These are phyloP conservation scores for Physocephala rufipes DNA, from an alignment of 2,888 invertebrate genomes.

Conservation along the genomic window DNA sequence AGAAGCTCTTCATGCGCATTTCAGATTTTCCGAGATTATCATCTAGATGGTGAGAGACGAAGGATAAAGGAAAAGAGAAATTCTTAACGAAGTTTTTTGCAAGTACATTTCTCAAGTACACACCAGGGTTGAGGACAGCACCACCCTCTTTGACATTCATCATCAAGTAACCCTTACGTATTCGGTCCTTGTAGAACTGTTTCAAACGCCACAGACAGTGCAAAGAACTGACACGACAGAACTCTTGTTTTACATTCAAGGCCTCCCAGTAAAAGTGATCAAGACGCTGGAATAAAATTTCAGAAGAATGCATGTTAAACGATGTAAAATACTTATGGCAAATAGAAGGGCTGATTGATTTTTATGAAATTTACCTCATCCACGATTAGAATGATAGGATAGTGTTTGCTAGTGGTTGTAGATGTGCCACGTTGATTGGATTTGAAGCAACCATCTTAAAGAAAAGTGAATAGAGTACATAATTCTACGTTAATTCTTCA, in stretches of 20 bases:
- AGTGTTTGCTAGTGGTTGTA: constrained; percentile 43
- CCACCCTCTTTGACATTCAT: constrained; percentile 53
- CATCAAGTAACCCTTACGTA: constrained; percentile 57
- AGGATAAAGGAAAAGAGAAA: too few species aligned
- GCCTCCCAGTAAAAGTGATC: constrained; percentile 65
- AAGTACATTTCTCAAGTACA: constrained; percentile 17
- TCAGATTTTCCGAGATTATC: constrained; percentile 66
- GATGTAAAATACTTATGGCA: background rate
- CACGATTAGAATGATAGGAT: constrained; percentile 60
- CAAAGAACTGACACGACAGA: constrained; percentile 61
- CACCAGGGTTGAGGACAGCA: constrained; percentile 61
- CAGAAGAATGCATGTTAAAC: constrained; percentile 24
- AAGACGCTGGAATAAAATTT: constrained; percentile 52
- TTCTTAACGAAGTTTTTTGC: too few species aligned
- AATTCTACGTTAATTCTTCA: too few species aligned
- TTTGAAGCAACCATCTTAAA: background rate
- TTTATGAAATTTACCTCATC: constrained; percentile 55
- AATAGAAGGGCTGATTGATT: background rate
- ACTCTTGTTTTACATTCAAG: constrained; percentile 60
- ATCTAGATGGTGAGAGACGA: constrained; percentile 45
- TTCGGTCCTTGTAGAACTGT: constrained; percentile 51
- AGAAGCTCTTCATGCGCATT: constrained; percentile 66
- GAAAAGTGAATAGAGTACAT: background rate
- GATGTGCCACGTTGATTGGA: background rate
- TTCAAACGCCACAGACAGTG: constrained; percentile 58